Conservation (phyloP, 2,797 vertebrate species). For the Garrulus glandarius region DNA sequence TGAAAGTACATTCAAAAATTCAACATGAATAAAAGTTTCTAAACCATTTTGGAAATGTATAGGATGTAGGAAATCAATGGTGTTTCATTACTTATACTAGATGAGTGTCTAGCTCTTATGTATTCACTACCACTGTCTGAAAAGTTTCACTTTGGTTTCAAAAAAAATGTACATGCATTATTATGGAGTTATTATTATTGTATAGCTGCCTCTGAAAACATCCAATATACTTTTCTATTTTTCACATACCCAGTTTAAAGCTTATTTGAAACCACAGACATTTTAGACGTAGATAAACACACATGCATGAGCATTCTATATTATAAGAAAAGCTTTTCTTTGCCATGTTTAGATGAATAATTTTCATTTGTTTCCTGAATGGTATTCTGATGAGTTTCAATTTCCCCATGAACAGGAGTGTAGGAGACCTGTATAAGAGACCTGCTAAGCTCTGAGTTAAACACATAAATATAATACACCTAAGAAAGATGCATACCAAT, state of each 20-base stretch:
- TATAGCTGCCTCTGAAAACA: not conserved
- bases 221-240: not conserved
- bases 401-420: not conserved
- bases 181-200: not conserved
- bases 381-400: not conserved
- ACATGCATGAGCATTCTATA: not conserved
- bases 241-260: not conserved
- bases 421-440: not conserved
- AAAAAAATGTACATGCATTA: not conserved
- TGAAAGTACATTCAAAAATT: not conserved
- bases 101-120: not conserved
- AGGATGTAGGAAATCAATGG: not conserved
- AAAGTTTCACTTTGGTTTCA: not conserved
- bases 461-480: not conserved
- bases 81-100: not conserved
- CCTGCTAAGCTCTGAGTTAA: not conserved
- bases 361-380: not conserved
- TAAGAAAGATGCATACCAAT: not conserved
- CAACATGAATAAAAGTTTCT: not conserved
- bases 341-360: not conserved
- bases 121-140: not conserved
- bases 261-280: not conserved
- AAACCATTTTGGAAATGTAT: not conserved
- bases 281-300: not conserved
- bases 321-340: not conserved